A percentile compares a stretch with the other conserved stretches of the same genome.
Evolutionary conservation across 2,113 vertebrate species (phyloP).

Genomic region (Cyprinus carpio): DNA sequence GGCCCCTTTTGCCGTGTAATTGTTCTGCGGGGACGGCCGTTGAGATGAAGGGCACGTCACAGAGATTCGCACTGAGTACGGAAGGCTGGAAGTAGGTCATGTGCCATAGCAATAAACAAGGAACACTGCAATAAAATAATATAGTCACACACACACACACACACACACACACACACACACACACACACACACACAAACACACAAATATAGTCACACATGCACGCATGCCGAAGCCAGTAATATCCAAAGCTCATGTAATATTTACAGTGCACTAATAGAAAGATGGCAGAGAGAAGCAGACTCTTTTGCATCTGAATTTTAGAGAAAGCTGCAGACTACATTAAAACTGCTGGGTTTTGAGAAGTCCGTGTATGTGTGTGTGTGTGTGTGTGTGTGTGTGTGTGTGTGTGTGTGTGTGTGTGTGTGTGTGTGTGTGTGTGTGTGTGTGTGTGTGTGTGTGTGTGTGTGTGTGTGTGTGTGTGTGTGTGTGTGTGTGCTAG

Average conservation of each 20-base stretch:
- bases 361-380: slow-evolving; percentile 41
- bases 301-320: slow-evolving; percentile 76
- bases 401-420: slow-evolving; percentile 44
- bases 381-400: too few species aligned
- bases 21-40: slow-evolving; percentile 84
- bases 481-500: slow-evolving; percentile 36
- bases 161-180: slow-evolving; percentile 64
- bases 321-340: slow-evolving; percentile 72
- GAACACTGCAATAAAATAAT: slow-evolving; percentile 80
- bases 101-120: slow-evolving; percentile 76
- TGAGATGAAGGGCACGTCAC: slow-evolving; percentile 75
- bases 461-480: slow-evolving; percentile 47
- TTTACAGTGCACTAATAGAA: slow-evolving; percentile 83
- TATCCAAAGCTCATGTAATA: slow-evolving; percentile 82
- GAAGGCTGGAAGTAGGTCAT: slow-evolving; percentile 81
- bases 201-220: not conserved
- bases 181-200: slow-evolving; percentile 64
- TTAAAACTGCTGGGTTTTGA: slow-evolving; percentile 64
- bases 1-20: slow-evolving; percentile 89
- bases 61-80: slow-evolving; percentile 59
- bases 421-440: slow-evolving; percentile 47
- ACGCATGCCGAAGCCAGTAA: slow-evolving; percentile 64
- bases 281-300: slow-evolving; percentile 67
- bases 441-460: slow-evolving; percentile 46
- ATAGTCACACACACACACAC: slow-evolving; percentile 70